Evolutionary conservation across 2,888 invertebrate genomes (phyloP), one percentile per base, ranked within the genome.

Genomic region (Eristalis pertinax): DNA sequence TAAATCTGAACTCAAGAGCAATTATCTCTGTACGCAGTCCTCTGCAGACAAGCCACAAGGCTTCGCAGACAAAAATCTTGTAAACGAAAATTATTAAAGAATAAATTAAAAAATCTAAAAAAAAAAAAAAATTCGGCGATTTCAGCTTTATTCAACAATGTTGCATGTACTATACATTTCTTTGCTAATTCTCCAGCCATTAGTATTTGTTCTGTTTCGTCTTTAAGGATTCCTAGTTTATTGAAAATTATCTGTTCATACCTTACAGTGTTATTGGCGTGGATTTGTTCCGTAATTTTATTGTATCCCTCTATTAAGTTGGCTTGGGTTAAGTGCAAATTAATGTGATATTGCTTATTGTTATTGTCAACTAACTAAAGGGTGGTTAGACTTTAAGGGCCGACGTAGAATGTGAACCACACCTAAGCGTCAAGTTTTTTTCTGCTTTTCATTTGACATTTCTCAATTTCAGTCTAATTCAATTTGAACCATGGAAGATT

Each of bases 71-170:
- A n/a, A n/a, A n/a, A n/a, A n/a, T n/a, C n/a, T n/a, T n/a, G n/a
- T n/a, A n/a, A n/a, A n/a, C n/a, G n/a, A n/a, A n/a, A n/a, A n/a
- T n/a, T n/a, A n/a, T n/a, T n/a, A n/a, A n/a, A n/a, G n/a, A n/a
- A n/a, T n/a, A n/a, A n/a, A n/a, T n/a, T n/a, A n/a, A n/a, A n/a
- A n/a, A n/a, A n/a, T n/a, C n/a, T n/a, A n/a, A n/a, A n/a, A n/a
- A n/a, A n/a, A n/a, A n/a, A n/a, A n/a, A n/a, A n/a, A n/a, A n/a
- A n/a, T n/a, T 89, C 82, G 5, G 32, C 62, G n/a, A 89, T 87
- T 22, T 84, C 77, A 11, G 32, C 80, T 63, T 83, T 85, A 11
- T 82, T 83, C 43, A 85, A 38, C 60, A 88, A 70, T 1, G n/a
- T 41, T 0, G 85, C 72, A 56, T 86, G 73, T 1, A 80, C 80